Percentiles rank a stretch among this genome's conserved stretches.
Conservation (phyloP, 2,888 invertebrate genomes). For the Emmelina monodactyla region DNA sequence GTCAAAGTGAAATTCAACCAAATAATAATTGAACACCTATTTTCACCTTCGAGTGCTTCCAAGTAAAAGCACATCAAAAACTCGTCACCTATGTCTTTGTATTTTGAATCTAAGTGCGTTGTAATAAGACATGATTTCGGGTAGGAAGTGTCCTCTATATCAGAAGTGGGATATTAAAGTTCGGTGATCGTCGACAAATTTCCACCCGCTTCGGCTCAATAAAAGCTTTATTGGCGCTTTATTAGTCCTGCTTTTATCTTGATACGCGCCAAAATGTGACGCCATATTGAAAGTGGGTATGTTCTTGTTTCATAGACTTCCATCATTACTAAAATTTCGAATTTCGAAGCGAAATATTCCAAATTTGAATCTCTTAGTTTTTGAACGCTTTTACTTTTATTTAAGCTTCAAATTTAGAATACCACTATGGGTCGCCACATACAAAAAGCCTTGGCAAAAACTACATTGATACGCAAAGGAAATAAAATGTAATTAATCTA, state of each 20-base stretch:
- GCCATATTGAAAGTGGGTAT: conserved; percentile 1
- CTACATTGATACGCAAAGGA: no score
- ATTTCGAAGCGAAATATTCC: neutral
- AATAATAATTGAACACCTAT: conserved; percentile 2
- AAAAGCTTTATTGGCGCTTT: conserved; percentile 22
- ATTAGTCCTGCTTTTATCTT: conserved; percentile 25
- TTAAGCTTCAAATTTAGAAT: no score
- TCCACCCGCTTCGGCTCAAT: conserved; percentile 12
- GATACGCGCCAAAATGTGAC: conserved; percentile 8
- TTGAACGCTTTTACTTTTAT: no score
- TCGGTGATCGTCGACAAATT: conserved; percentile 6
- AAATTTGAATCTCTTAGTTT: neutral
- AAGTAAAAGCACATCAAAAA: conserved; percentile 1
- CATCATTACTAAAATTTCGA: no score
- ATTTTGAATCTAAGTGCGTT: no score
- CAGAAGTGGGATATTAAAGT: conserved; percentile 7
- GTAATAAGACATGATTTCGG: no score
- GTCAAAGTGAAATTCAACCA: conserved; percentile 1
- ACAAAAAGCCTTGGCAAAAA: no score
- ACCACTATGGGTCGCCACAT: no score
- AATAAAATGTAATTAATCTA: conserved; percentile 7
- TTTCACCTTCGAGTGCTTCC: conserved; percentile 1
- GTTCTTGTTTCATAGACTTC: no score
- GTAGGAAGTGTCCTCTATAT: no score
- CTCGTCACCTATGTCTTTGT: neutral